phyloP scores from a whole-genome alignment of 1,140 invertebrate genomes.

The Eupeodes corollae region DNA sequence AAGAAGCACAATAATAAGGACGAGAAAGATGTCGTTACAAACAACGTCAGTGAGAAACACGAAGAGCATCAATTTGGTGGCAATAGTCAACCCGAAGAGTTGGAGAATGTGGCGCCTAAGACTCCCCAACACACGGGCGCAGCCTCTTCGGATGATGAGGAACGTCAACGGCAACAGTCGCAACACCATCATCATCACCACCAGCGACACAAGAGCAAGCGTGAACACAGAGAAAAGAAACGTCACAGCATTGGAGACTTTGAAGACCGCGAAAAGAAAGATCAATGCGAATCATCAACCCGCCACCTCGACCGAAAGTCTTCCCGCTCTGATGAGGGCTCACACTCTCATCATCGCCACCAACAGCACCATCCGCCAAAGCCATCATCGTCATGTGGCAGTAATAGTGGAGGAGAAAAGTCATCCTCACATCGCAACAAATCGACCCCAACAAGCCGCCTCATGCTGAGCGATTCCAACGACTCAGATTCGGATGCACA shows the following conservation, averaged over 20 bases:
- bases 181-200: slow-evolving; percentile 19
- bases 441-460: slow-evolving; percentile 10
- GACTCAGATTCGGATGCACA: slow-evolving; percentile 60
- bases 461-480: slow-evolving; percentile 40
- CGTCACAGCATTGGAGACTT: slow-evolving; percentile 27
- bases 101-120: slow-evolving; percentile 6
- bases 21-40: slow-evolving; percentile 10
- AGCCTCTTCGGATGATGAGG: too few species aligned
- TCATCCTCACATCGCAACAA: slow-evolving; percentile 13
- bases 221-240: slow-evolving; percentile 31
- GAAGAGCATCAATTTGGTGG: neutral
- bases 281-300: too few species aligned
- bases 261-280: neutral
- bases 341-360: neutral
- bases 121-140: neutral
- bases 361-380: slow-evolving; percentile 1
- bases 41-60: neutral
- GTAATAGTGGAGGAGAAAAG: neutral
- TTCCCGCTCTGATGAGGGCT: slow-evolving; percentile 17
- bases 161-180: slow-evolving; percentile 16
- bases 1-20: slow-evolving; percentile 11
- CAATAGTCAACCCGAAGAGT: neutral
- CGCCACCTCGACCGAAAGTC: slow-evolving; percentile 20
- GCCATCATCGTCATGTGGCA: slow-evolving; percentile 1
- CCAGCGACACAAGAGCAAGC: slow-evolving; percentile 23